These are phyloP conservation scores for Lepidotrigona ventralis DNA, from an alignment of 1,140 invertebrate species.

Conservation along the genomic window DNA sequence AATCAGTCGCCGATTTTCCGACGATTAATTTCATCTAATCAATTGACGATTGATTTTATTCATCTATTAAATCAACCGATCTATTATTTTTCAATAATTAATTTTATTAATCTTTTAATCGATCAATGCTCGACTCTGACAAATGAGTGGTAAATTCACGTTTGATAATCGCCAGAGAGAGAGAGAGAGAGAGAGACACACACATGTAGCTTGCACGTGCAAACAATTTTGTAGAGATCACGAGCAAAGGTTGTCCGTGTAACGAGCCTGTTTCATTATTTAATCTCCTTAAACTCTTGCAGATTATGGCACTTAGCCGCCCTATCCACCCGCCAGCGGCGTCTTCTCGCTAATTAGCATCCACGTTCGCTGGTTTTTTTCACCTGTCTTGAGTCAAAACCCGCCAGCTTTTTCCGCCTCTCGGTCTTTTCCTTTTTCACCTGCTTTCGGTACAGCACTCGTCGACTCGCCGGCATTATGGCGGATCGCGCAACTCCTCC, in stretches of 20 bases:
- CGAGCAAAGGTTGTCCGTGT: constrained; percentile 33
- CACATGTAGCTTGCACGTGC: constrained; percentile 4
- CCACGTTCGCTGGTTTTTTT: constrained; percentile 9
- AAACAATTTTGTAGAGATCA: constrained; percentile 17
- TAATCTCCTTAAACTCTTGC: constrained; percentile 61
- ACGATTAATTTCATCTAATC: no score
- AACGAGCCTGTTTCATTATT: constrained; percentile 65
- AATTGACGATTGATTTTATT: no score
- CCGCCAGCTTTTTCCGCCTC: constrained; percentile 10
- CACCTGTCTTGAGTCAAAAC: constrained; percentile 15
- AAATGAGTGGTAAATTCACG: no score
- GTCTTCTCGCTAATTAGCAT: constrained; percentile 57
- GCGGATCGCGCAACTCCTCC: no score
- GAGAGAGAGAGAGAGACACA: no score
- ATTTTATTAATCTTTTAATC: no score
- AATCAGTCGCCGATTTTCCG: no score
- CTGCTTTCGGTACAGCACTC: neutral
- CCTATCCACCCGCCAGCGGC: neutral
- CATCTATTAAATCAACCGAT: no score
- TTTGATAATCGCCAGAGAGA: no score
- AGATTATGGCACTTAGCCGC: constrained; percentile 54
- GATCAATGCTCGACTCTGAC: no score
- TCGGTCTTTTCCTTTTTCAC: constrained; percentile 6
- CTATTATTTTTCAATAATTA: no score
- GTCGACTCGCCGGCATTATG: no score